Base-by-base conservation (phyloP, 2,888 invertebrate genomes). In the Andrena bicolor region DNA sequence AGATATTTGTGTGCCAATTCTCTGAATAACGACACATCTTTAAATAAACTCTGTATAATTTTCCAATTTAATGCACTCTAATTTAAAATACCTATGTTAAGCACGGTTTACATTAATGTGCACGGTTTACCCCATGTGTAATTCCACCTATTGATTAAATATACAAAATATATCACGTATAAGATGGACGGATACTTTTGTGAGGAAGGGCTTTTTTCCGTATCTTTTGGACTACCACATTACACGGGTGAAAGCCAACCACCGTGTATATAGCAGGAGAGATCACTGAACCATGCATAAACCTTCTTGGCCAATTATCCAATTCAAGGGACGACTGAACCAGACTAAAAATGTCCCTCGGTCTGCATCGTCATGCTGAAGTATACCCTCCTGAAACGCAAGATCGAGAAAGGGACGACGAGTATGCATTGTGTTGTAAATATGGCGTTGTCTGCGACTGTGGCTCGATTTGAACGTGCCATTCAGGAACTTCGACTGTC, bases 391-490 rank as follows among this genome's bases (percentile, higher is more conserved):
- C 35, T 28, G n/a, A 79, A 80, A 79, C 61, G 80, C 53, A 80
- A 74, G 74, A 71, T 63, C 63, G 71, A 56, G 66, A 80, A 69
- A 84, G 74, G 82, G 66, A 69, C 58, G 64, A 26, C 63, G 63
- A 28, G n/a, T 49, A 58, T 53, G 80, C 66, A 80, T 87, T 87
- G 87, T 82, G 71, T 78, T 82, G 83, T 80, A 82, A 85, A 87
- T 85, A 81, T 81, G 73, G 73, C 65, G 74, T 80, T 80, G 84
- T 74, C 72, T 53, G 64, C 68, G 79, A 71, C 77, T 77, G 78
- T 71, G 77, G 78, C 83, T 82, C 81, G 80, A 87, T 87, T 85
- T 75, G 81, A 87, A 85, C 80, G 80, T 83, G 56, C 83, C 76
- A 82, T 87, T 87, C 81, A 85, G 81, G 51, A 83, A 87, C 82